Base-by-base conservation (phyloP, 2,113 vertebrate species). In the Pycnonotus jocosus region DNA sequence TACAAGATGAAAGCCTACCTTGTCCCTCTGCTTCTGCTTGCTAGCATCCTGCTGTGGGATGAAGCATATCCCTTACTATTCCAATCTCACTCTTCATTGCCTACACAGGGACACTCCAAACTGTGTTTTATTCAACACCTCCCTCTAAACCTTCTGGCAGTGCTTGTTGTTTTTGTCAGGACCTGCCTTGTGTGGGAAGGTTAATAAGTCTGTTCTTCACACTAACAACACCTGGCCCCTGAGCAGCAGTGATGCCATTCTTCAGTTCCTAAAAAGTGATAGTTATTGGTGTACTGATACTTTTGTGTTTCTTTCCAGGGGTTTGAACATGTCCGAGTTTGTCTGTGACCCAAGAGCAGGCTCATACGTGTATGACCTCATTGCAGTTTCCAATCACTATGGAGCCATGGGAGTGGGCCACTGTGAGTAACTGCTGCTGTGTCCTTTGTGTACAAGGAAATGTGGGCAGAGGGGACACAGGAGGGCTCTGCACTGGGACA, bases 381-480 rank as follows among this genome's bases (percentile, higher is more conserved):
- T 99, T 76, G 99, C 99, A 6, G 98, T 99, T 91, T 99, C 99
- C 78, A 99, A 99, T 98, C 99, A 99, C 97, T 99, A 99, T 71
- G 99, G 99, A 97, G 99, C 98, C 98, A 99, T 99, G 99, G 99
- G 99, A 64, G 99, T 99, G 56, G 99, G 99, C 83, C 99, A 99
- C 98, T 99, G 99, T 99, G 96, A 99, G 99, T 99, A 95, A 54
- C 50, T 73, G 50, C 54, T 70, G 58, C 82, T 53, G 31, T 58
- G 47, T 82, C 25, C 33, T 70, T 50, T 47, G 35, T 40, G 14
- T 3, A 3, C 45, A n/a, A 30, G 45, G 57, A 60, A 31, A 15
- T 1, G 1, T 4, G 33, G 61, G 50, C 37, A 53, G 18, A 70
- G 61, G 50, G 48, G 18, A 30, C 10, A 1, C 15, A 58, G 68